Evolutionary conservation across 2,888 invertebrate genomes (phyloP), one percentile per base, ranked within the genome.

Genomic region (Polyommatus iphigenia): DNA sequence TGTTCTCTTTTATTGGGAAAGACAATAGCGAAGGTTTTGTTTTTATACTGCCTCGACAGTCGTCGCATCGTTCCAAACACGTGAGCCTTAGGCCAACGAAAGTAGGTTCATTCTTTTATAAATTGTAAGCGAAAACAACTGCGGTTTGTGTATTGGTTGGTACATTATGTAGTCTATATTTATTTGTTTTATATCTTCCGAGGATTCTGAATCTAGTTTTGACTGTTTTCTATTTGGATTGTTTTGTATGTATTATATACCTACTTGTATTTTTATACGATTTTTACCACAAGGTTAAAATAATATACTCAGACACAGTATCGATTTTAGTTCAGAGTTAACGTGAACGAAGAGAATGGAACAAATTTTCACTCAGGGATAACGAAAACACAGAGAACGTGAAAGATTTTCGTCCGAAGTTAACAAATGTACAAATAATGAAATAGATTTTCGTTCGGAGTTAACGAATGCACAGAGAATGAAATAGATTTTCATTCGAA

Each of bases 21-120:
- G 87, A 90, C 91, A 91, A 91, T 90, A 87, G 90, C 76, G 71
- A 54, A 73, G 79, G 80, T 79, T 81, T 82, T 75, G 79, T 79
- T 81, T 81, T 83, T 81, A 81, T 86, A 77, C 75, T 71, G 46
- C 67, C 15, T 71, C 77, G 77, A 77, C 57, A 41, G 72, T 77
- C 59, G 41, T 41, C n/a, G 32, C 24, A 59, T 72, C 72, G 36
- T 36, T 71, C 3, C 46, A 10, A 54, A 18, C 54, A 54, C 18
- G 18, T 18, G 18, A 18, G 18, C 54, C 18, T 54, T 54, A 54
- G 5, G 54, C 54, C 18, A 2, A 18, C 54, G 54, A 54, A 5
- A 18, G 18, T 18, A 54, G 18, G 54, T 54, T 54, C 18, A 54
- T 18, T 54, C 5, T 54, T 54, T 15, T 18, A 54, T 54, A 18